Conservation (phyloP, 1,140 invertebrate genomes). For the Dryas iulia region DNA sequence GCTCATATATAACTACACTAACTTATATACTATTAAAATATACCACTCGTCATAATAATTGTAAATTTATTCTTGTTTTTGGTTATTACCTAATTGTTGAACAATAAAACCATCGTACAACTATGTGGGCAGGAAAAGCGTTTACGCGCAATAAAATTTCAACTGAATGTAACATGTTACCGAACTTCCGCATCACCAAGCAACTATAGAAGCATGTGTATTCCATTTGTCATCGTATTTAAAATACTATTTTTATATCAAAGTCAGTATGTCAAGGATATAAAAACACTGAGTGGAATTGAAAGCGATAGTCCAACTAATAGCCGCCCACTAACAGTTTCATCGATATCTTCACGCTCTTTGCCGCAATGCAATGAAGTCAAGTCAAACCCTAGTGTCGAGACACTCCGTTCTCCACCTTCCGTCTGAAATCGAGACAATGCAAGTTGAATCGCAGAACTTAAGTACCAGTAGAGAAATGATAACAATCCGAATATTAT, state of each 20-base stretch:
- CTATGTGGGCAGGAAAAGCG: background rate
- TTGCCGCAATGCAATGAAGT: too few species aligned
- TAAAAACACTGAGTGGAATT: constrained; percentile 32
- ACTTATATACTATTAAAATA: too few species aligned
- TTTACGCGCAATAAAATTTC: background rate
- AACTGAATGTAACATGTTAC: background rate
- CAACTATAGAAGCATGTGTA: background rate
- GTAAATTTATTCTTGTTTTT: too few species aligned
- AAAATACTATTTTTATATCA: constrained; percentile 18
- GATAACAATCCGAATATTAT: too few species aligned
- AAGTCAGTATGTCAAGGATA: constrained; percentile 34
- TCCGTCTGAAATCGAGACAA: too few species aligned
- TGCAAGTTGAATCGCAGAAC: too few species aligned
- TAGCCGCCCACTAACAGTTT: constrained; percentile 48
- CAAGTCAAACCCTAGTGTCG: too few species aligned
- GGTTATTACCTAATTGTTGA: background rate
- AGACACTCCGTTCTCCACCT: too few species aligned
- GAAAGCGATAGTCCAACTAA: constrained; percentile 38
- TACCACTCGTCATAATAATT: too few species aligned
- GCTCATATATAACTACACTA: too few species aligned
- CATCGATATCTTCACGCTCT: constrained; percentile 42
- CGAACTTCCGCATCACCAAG: background rate
- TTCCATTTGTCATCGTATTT: constrained; percentile 22
- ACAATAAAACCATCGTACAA: background rate
- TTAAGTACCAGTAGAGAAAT: too few species aligned